Evolutionary conservation across 2,888 invertebrate genomes (phyloP), one percentile per base, ranked within the genome.

Genomic region (Megastigmus dorsalis): DNA sequence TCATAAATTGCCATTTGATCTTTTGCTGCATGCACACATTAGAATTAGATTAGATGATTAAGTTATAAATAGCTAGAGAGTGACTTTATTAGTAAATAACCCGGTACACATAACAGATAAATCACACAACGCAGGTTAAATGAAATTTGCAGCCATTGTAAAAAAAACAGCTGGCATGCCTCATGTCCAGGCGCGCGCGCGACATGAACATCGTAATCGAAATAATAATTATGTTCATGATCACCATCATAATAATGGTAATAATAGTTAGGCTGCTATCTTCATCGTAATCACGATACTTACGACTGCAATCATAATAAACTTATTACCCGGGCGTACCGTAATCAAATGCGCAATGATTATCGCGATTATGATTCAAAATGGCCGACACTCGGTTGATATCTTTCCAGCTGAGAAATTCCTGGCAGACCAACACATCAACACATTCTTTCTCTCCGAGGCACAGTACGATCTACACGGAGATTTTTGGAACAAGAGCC

Each of bases 231-330:
- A 18, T 45, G 18, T 9, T 9, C 45, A 9, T 0, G 45, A 45
- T 45, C 45, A 7, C 6, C 45, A 10, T 26, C 50, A 30, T 54
- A 54, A 15, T 45, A 45, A 45, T 45, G 4, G 45, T 18, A 45
- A 45, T 45, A 18, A 45, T 54, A 54, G 15, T 54, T 54, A 6
- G 2, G 26, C 26, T 26, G 54, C 23, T 30, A 15, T 30, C 54
- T 30, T 54, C 30, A 28, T 33, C n/a, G 18, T 54, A 30, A 54
- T 54, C 54, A 54, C 30, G 30, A 54, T 30, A 3, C 15, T 54
- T 54, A 54, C 30, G 23, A 54, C 30, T 15, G 54, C 15, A 54
- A 54, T 54, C 30, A 54, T 54, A 54, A 30, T 54, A 54, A 30
- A 30, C 28, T 54, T 30, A 54, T 30, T 54, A 30, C 30, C 18